Evolutionary conservation across 1,140 invertebrate genomes (phyloP).

Genomic region (Tachypleus tridentatus): DNA sequence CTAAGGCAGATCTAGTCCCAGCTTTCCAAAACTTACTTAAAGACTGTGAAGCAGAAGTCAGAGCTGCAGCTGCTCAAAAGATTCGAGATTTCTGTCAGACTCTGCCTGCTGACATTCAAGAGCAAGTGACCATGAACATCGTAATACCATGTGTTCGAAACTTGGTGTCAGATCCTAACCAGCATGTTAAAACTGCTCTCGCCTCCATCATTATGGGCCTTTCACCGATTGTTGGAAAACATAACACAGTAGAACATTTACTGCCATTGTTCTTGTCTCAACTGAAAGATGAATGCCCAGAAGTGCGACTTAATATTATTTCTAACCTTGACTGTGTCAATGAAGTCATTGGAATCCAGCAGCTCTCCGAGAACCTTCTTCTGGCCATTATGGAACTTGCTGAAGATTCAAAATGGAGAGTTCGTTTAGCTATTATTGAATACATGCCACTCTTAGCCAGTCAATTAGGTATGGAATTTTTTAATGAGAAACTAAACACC

Average conservation of each 20-base stretch:
- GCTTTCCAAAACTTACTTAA: slow-evolving; percentile 92
- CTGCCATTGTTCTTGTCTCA: slow-evolving; percentile 92
- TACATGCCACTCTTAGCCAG: slow-evolving; percentile 98
- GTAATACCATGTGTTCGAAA: slow-evolving; percentile 97
- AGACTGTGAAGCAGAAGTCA: slow-evolving; percentile 95
- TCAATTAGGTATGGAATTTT: slow-evolving; percentile 86
- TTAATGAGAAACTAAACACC: slow-evolving; percentile 94
- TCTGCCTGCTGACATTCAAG: slow-evolving; percentile 67
- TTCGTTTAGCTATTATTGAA: slow-evolving; percentile 90
- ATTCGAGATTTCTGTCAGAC: slow-evolving; percentile 90
- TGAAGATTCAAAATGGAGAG: slow-evolving; percentile 98
- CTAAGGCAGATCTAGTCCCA: slow-evolving; percentile 83
- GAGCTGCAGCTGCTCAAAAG: slow-evolving; percentile 93
- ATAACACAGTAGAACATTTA: slow-evolving; percentile 95
- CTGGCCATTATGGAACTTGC: slow-evolving; percentile 98
- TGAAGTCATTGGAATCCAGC: slow-evolving; percentile 79
- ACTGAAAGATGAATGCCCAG: slow-evolving; percentile 97
- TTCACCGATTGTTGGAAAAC: slow-evolving; percentile 92
- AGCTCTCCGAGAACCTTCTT: slow-evolving; percentile 76
- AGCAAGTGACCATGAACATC: slow-evolving; percentile 90
- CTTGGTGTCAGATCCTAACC: slow-evolving; percentile 94
- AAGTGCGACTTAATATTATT: slow-evolving; percentile 98
- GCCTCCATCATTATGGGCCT: slow-evolving; percentile 99
- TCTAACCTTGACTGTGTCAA: slow-evolving; percentile 98
- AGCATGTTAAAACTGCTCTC: slow-evolving; percentile 94